Base-by-base conservation (phyloP, 2,113 vertebrate genomes). In the Nerophis ophidion region DNA sequence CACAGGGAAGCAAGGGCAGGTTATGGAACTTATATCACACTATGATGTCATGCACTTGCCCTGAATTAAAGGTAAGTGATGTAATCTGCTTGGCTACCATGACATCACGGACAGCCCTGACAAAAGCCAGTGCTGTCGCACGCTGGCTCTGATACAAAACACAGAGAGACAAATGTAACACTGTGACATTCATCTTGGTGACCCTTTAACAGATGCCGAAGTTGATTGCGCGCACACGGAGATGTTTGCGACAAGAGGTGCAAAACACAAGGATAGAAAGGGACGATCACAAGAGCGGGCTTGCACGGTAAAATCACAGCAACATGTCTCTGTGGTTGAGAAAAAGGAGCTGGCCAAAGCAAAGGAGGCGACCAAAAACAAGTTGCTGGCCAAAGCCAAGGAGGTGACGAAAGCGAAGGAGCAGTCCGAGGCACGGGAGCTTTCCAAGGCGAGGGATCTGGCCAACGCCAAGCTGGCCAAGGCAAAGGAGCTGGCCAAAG, bases 41-140 rank as follows among this genome's bases (percentile, higher is more conserved):
- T 19, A 10, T 56, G 54, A 56, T 56, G 16, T 56, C 54, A 44
- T 56, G 42, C 38, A 19, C 11, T 11, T 19, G 13, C 54, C 9
- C 54, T 56, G 16, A 56, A 12, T 42, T 42, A 56, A 56, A 56
- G 54, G 16, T 10, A 56, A 16, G n/a, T 44, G 40, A 56, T 19
- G 54, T 42, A 5, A 56, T 17, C 19, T 13, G 54, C 38, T 17
- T 44, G 36, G 17, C 14, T 7, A n/a, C 34, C 34, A n/a, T 36
- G 54, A 56, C n/a, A 17, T 56, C 54, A 56, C 42, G 16, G 8
- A 19, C 38, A 13, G n/a, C 54, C 54, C 38, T 56, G 6, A 40
- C 36, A 56, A 56, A 56, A 42, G 36, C 54, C 12, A 3, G 10
- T 13, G 54, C 36, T 42, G 38, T 42, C 54, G 42, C 7, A 12